Percentiles rank a stretch among this genome's conserved stretches.
phyloP scores from a whole-genome alignment of 2,888 invertebrate species.

The Sepioteuthis lessoniana region DNA sequence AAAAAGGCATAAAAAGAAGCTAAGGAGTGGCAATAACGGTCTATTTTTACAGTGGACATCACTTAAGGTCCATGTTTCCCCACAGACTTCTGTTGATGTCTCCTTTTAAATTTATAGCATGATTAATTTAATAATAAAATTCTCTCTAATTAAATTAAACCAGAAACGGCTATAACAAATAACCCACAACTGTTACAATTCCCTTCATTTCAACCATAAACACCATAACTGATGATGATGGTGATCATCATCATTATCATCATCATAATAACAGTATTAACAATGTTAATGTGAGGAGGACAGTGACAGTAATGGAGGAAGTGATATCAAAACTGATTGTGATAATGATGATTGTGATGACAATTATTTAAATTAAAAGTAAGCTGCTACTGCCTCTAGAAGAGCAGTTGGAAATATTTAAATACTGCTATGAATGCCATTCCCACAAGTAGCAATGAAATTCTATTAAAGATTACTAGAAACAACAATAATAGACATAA shows the following conservation, averaged over 20 bases:
- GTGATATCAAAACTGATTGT: not conserved
- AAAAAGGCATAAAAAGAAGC: not conserved
- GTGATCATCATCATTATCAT: not conserved
- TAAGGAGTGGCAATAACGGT: not conserved
- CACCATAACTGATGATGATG: not conserved
- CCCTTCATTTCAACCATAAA: not conserved
- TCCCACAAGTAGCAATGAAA: not conserved
- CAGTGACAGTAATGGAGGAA: not conserved
- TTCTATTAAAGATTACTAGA: no score
- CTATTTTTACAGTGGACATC: constrained; percentile 15
- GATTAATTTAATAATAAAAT: constrained; percentile 33
- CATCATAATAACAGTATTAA: not conserved
- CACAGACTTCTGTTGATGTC: not conserved
- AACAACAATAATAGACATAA: no score
- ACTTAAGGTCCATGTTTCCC: not conserved
- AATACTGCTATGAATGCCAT: not conserved
- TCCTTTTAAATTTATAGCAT: not conserved
- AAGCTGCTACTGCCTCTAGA: not conserved
- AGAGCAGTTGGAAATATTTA: not conserved
- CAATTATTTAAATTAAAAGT: not conserved
- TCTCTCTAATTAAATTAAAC: constrained; percentile 21
- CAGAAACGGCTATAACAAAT: not conserved
- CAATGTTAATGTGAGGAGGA: not conserved
- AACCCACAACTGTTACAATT: not conserved
- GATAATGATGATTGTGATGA: not conserved